Conservation (phyloP, 2,113 vertebrate species). For the Gopherus flavomarginatus region DNA sequence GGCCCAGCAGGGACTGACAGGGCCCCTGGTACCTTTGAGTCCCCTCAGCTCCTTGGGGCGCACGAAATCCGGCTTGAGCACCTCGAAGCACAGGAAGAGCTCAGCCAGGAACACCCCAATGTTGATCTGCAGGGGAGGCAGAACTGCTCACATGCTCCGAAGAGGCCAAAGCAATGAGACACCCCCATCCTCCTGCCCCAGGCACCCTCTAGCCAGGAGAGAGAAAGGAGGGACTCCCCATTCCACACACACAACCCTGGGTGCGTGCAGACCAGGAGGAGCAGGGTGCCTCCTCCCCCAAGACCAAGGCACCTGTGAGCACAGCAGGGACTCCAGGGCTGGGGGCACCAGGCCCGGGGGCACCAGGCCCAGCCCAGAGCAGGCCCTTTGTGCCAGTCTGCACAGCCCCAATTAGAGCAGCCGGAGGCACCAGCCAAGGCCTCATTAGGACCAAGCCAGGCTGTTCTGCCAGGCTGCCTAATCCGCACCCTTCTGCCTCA, state of each 20-base stretch:
- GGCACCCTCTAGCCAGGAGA: neutral
- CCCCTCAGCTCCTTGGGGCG: constrained; percentile 81
- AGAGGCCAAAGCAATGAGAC: neutral
- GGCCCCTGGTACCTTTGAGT: constrained; percentile 72
- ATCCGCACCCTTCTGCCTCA: neutral
- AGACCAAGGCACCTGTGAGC: neutral
- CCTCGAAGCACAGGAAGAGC: constrained; percentile 89
- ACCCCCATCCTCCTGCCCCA: neutral
- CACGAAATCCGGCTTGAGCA: constrained; percentile 89
- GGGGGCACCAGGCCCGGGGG: neutral
- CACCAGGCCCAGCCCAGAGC: neutral
- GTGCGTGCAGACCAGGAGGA: neutral
- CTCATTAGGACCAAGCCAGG: neutral
- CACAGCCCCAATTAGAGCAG: neutral
- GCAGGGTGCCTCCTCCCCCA: no score
- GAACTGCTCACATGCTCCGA: neutral
- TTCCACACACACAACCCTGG: no score
- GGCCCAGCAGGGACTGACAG: neutral
- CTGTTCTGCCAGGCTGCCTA: neutral
- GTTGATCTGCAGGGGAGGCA: constrained; percentile 78
- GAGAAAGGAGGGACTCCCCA: neutral
- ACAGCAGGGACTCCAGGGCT: neutral
- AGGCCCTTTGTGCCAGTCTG: neutral
- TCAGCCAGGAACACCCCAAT: constrained; percentile 88
- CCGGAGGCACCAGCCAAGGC: neutral